phyloP scores from a whole-genome alignment of 1,140 invertebrate genomes.

The Lepidotrigona ventralis region DNA sequence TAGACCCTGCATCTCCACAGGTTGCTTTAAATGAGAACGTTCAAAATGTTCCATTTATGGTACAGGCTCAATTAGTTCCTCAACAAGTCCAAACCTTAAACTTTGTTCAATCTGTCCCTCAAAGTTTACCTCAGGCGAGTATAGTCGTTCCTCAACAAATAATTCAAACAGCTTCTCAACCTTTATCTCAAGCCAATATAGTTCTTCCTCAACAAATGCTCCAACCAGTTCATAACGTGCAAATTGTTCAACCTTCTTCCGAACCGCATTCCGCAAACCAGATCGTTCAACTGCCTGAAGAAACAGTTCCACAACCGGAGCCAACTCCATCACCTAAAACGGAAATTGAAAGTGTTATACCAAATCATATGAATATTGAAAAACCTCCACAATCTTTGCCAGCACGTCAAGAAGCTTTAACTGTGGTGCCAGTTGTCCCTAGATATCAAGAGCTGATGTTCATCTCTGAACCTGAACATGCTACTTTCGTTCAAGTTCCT shows the following conservation, averaged over 20 bases:
- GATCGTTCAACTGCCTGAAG: not conserved
- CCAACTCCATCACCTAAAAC: not conserved
- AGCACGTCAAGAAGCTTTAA: not conserved
- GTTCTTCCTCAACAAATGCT: not conserved
- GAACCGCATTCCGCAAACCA: not conserved
- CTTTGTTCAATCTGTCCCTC: not conserved
- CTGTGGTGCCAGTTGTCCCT: not conserved
- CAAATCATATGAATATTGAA: not conserved
- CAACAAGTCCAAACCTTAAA: not conserved
- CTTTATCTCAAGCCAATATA: not conserved
- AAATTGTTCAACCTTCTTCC: slow-evolving; percentile 8
- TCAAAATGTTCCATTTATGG: not conserved
- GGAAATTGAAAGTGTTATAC: not conserved
- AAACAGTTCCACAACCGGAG: not conserved
- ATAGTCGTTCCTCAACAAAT: slow-evolving; percentile 1
- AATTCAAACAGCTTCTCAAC: not conserved
- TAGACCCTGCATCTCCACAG: slow-evolving; percentile 6
- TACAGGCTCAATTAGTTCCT: not conserved
- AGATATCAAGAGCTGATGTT: not conserved
- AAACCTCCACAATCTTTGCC: not conserved
- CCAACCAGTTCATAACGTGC: not conserved
- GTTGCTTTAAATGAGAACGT: not conserved
- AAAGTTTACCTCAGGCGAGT: not conserved
- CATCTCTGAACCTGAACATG: not conserved
- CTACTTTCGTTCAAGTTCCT: not conserved